Percentiles rank a stretch among this genome's conserved stretches.
These are phyloP conservation scores for Ceyx melanurus DNA, from an alignment of 2,113 vertebrate species.

Conservation along the genomic window DNA sequence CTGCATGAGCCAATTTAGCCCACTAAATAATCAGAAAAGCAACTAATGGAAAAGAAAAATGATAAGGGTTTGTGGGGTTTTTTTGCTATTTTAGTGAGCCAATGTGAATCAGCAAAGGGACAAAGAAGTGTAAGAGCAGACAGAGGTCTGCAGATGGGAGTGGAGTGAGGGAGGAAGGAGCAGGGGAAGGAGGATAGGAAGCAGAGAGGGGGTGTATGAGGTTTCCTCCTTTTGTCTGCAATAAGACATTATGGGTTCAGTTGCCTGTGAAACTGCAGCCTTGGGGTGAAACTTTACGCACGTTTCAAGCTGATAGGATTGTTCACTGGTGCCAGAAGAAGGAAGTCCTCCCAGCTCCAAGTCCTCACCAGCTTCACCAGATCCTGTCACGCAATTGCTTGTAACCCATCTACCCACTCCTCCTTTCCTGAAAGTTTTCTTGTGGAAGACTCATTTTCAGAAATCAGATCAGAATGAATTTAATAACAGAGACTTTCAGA, in stretches of 20 bases:
- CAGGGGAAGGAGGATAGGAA: not conserved
- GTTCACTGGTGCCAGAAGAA: not conserved
- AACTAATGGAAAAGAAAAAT: not conserved
- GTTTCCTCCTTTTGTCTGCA: not conserved
- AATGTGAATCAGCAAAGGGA: not conserved
- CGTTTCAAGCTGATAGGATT: not conserved
- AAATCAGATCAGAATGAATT: not conserved
- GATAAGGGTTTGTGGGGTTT: rapidly evolving
- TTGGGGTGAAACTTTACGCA: not conserved
- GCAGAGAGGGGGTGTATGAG: rapidly evolving
- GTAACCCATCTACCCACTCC: not conserved
- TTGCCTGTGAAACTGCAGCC: not conserved
- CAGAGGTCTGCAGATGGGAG: not conserved
- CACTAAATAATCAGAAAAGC: not conserved
- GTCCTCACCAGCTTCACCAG: not conserved
- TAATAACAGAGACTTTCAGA: not conserved
- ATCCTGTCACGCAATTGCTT: not conserved
- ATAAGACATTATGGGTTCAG: not conserved
- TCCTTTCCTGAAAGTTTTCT: not conserved
- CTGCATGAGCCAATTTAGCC: not conserved
- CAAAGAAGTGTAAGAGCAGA: not conserved
- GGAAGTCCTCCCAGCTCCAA: not conserved
- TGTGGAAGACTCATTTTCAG: not conserved
- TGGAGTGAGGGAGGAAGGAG: not conserved
- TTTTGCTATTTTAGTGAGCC: not conserved